phyloP scores from a whole-genome alignment of 2,888 invertebrate species.

The Ophion slaviceki region DNA sequence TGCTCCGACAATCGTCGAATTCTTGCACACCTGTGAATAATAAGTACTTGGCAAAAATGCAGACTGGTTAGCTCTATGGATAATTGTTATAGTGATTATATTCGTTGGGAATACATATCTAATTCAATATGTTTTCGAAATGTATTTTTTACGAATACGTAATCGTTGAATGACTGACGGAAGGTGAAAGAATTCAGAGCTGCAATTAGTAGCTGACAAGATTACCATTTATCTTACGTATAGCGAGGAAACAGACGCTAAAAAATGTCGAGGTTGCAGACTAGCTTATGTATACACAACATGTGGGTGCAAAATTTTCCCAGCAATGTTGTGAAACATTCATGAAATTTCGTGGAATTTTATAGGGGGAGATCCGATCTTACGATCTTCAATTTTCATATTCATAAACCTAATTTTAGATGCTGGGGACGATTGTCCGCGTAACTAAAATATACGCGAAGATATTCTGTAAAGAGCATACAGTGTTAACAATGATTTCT shows the following conservation, averaged over 20 bases:
- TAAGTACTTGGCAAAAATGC: too few species aligned
- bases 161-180: conserved; percentile 2
- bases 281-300: background rate
- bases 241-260: conserved; percentile 41
- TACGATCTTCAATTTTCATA: background rate
- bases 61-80: background rate
- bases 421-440: too few species aligned
- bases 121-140: background rate
- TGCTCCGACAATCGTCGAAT: too few species aligned
- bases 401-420: background rate
- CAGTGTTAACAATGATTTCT: too few species aligned
- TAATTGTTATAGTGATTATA: background rate
- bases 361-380: background rate
- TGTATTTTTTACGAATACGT: background rate
- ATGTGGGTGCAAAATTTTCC: conserved; percentile 10
- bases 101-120: background rate
- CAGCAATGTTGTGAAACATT: conserved; percentile 11
- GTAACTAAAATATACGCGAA: too few species aligned
- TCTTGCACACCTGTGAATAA: too few species aligned
- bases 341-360: background rate
- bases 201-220: conserved; percentile 26
- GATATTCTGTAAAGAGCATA: too few species aligned
- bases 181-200: conserved; percentile 48
- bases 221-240: conserved; percentile 46
- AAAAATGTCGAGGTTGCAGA: conserved; percentile 31